phyloP scores from a whole-genome alignment of 2,888 invertebrate species.

The Idaea biselata region DNA sequence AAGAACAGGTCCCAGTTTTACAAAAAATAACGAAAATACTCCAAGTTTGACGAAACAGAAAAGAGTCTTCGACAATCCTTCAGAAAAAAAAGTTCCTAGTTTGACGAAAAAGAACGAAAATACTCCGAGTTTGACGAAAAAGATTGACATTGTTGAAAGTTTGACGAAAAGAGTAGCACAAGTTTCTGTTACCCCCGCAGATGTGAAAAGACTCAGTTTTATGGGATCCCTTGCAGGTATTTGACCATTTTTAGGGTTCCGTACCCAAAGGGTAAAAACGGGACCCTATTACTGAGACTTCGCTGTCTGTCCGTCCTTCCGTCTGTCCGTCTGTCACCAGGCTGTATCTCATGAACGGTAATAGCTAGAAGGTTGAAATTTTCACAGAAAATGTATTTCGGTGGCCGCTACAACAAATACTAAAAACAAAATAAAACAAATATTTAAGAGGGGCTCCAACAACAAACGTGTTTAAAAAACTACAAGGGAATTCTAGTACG shows the following conservation, averaged over 20 bases:
- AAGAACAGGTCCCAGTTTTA: not conserved
- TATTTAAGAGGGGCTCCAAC: too few relatives aligned
- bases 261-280: too few relatives aligned
- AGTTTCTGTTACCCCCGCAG: conserved; percentile 42
- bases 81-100: not conserved
- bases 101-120: not conserved
- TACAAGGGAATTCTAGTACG: too few relatives aligned
- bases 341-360: too few relatives aligned
- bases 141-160: conserved; percentile 6
- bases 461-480: too few relatives aligned
- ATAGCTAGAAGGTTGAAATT: too few relatives aligned
- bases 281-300: too few relatives aligned
- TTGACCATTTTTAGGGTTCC: not conserved
- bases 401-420: too few relatives aligned
- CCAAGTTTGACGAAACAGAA: not conserved
- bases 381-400: too few relatives aligned
- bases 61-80: not conserved
- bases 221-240: conserved; percentile 80
- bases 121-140: not conserved
- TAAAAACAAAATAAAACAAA: too few relatives aligned
- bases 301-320: too few relatives aligned
- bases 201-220: conserved; percentile 64
- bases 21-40: not conserved
- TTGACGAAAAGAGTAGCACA: conserved; percentile 47
- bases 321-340: too few relatives aligned